Evolutionary conservation across 2,113 vertebrate genomes (phyloP).

Genomic region (Anser brachyrhynchus): DNA sequence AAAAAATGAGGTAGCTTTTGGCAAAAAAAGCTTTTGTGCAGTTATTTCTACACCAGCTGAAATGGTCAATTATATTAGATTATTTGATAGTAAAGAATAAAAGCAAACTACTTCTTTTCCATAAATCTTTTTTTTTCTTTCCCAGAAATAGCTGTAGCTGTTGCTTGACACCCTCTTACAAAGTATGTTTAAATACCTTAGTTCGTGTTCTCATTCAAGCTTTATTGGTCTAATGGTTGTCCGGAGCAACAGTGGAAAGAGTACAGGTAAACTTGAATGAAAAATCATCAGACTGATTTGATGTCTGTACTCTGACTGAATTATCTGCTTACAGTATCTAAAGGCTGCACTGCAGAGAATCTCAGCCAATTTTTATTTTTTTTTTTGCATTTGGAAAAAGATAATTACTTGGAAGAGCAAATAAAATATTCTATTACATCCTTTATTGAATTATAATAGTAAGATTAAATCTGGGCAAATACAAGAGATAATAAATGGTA

Average conservation of each 20-base stretch:
- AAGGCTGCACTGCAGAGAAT: background rate
- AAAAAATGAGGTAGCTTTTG: background rate
- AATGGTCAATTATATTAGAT: background rate
- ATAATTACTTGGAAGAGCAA: slow-evolving; percentile 8
- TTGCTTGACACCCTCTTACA: background rate
- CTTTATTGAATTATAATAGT: slow-evolving; percentile 35
- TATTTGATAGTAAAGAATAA: background rate
- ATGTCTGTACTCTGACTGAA: background rate
- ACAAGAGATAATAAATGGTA: slow-evolving; percentile 20
- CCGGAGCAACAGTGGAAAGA: background rate
- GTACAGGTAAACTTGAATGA: background rate
- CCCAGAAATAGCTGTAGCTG: background rate
- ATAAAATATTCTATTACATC: slow-evolving; percentile 8
- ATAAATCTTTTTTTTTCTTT: background rate
- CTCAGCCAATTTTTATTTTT: background rate
- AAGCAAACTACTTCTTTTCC: background rate
- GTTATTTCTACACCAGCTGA: background rate
- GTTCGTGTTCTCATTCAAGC: background rate
- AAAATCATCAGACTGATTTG: background rate
- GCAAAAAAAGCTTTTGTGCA: background rate
- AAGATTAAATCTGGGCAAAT: slow-evolving; percentile 40
- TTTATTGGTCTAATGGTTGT: slow-evolving; percentile 34
- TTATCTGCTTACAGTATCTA: background rate
- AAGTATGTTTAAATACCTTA: background rate
- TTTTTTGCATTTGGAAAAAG: slow-evolving; percentile 18